Evolutionary conservation across 2,113 vertebrate genomes (phyloP).

Genomic region (Galemys pyrenaicus): DNA sequence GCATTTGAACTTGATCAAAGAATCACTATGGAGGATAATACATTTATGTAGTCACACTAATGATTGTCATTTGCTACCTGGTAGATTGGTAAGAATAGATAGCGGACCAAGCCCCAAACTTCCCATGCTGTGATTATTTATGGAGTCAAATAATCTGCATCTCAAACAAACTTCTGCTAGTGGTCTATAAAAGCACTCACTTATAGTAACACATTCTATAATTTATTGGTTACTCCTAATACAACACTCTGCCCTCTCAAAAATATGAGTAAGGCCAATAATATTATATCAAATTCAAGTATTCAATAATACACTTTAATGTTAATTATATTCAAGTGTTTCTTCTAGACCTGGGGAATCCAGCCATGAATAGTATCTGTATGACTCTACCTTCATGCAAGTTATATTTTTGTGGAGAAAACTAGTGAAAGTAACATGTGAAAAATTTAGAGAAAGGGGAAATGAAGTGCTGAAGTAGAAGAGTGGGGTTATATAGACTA

Average conservation of each 20-base stretch:
- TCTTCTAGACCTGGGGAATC: background rate
- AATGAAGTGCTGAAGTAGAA: background rate
- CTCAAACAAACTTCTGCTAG: background rate
- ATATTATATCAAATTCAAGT: background rate
- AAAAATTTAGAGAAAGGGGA: background rate
- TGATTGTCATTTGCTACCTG: background rate
- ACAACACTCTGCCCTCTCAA: background rate
- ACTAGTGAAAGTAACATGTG: background rate
- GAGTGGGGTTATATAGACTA: background rate
- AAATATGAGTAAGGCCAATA: background rate
- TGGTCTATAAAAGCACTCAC: background rate
- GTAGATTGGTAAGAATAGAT: background rate
- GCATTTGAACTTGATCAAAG: background rate
- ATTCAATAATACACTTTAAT: background rate
- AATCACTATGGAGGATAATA: background rate
- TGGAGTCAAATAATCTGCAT: background rate
- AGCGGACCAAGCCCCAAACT: background rate
- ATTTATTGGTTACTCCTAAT: background rate
- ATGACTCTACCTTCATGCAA: background rate
- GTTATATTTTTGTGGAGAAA: background rate
- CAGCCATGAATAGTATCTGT: background rate
- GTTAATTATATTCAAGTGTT: background rate
- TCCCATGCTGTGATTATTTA: background rate
- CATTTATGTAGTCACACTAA: background rate
- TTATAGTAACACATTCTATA: background rate